A percentile compares a stretch with the other conserved stretches of the same genome.
Conservation (phyloP, 23 tunicate species). For the Halocynthia aurantium region DNA sequence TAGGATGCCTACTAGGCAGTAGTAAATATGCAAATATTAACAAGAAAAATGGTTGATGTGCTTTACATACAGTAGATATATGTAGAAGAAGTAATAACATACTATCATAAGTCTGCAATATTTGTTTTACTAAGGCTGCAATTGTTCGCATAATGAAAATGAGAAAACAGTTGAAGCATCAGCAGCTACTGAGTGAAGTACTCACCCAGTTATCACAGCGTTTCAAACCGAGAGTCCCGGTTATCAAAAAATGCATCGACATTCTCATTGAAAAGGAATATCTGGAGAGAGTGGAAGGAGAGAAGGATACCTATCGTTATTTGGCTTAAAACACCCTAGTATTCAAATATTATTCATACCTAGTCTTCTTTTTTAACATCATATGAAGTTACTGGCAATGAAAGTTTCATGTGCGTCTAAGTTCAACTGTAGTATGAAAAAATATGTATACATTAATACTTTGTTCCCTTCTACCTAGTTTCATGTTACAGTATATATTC, state of each 20-base stretch:
- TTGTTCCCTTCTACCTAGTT: no score
- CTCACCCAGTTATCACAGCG: slow-evolving; percentile 83
- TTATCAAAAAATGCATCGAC: slow-evolving; percentile 97
- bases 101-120: background rate
- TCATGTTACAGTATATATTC: no score
- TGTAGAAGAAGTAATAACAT: no score
- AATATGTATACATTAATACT: no score
- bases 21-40: no score
- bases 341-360: background rate
- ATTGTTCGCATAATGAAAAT: slow-evolving; percentile 99
- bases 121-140: slow-evolving; percentile 62
- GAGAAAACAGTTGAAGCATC: slow-evolving; percentile 93
- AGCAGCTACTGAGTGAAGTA: slow-evolving; percentile 83
- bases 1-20: no score
- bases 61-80: no score
- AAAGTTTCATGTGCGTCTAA: no score
- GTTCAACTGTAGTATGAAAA: no score
- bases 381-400: no score
- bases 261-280: slow-evolving; percentile 96
- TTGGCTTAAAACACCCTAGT: slow-evolving; percentile 44
- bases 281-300: slow-evolving; percentile 92
- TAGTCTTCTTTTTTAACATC: no score
- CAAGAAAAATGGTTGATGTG: no score
- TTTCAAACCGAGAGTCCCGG: slow-evolving; percentile 91
- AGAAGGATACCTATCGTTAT: slow-evolving; percentile 92